Conservation (phyloP, 2,888 invertebrate species). For the Ochlodes sylvanus region DNA sequence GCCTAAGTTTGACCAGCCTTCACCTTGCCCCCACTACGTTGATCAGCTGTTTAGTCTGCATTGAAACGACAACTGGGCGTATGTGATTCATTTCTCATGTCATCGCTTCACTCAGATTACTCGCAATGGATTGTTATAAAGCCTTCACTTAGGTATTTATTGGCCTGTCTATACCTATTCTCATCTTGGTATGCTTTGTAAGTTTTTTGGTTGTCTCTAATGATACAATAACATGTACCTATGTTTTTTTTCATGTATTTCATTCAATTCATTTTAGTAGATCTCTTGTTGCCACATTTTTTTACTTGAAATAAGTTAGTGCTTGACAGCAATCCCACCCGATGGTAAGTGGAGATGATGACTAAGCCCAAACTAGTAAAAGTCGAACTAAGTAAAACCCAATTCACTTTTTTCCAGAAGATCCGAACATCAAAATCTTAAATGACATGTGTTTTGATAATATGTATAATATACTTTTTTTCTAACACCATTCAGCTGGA, state of each 20-base stretch:
- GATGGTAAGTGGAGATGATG: too few species aligned
- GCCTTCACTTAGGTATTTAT: conserved; percentile 58
- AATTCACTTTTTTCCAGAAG: too few species aligned
- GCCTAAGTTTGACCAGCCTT: conserved; percentile 60
- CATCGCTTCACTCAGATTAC: conserved; percentile 63
- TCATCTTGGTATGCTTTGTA: conserved; percentile 54
- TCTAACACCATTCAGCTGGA: background rate
- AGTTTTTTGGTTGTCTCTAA: conserved; percentile 55
- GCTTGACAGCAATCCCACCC: too few species aligned
- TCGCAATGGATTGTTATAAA: conserved; percentile 58
- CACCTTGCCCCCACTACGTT: conserved; percentile 59
- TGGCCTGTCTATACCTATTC: conserved; percentile 62
- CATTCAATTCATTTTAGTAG: conserved; percentile 44
- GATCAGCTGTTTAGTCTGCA: conserved; percentile 66
- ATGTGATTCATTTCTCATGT: conserved; percentile 78
- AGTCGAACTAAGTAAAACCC: too few species aligned
- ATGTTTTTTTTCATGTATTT: conserved; percentile 40
- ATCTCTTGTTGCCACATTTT: conserved; percentile 10
- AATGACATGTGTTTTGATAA: conserved; percentile 15
- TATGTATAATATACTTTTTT: background rate
- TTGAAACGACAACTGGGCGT: conserved; percentile 67
- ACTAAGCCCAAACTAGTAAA: too few species aligned
- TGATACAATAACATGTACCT: conserved; percentile 55
- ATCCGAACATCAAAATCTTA: too few species aligned
- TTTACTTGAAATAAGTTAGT: too few species aligned